These are phyloP conservation scores for Coregonus sp. DNA, from an alignment of 2,797 vertebrate genomes.

Conservation along the genomic window DNA sequence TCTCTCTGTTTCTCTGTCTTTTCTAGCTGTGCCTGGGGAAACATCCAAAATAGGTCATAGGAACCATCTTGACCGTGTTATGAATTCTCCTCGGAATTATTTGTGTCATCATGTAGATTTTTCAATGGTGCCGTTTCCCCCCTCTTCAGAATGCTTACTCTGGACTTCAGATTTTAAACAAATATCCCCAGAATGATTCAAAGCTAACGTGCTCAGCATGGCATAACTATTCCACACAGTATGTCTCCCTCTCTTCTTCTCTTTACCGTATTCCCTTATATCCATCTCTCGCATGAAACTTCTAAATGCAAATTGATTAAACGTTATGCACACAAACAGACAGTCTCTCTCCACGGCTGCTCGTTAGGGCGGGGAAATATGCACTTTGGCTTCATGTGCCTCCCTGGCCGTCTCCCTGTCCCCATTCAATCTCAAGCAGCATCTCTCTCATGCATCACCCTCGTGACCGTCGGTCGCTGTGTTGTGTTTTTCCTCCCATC, in stretches of 20 bases:
- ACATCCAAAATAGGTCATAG: slow-evolving; percentile 61
- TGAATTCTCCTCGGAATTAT: slow-evolving; percentile 69
- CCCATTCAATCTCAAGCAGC: background rate
- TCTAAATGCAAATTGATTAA: background rate
- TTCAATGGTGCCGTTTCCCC: slow-evolving; percentile 66
- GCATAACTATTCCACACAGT: slow-evolving; percentile 11
- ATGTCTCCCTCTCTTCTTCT: background rate
- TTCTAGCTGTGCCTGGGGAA: slow-evolving; percentile 44
- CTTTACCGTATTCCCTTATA: background rate
- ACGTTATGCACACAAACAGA: background rate
- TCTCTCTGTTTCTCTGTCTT: slow-evolving; percentile 39
- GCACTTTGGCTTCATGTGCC: background rate
- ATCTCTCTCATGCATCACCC: background rate
- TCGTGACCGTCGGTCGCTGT: background rate
- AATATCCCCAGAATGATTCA: slow-evolving; percentile 55
- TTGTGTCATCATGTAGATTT: slow-evolving; percentile 72
- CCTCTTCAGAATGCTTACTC: slow-evolving; percentile 70
- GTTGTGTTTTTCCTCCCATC: background rate
- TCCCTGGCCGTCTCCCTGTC: background rate
- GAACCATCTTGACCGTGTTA: slow-evolving; percentile 73
- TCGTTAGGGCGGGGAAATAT: background rate
- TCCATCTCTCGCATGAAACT: background rate
- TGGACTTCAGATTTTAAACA: slow-evolving; percentile 68
- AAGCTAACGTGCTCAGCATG: slow-evolving; percentile 35
- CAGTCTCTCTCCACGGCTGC: background rate